These are phyloP conservation scores for Eupithecia centaureata DNA, from an alignment of 2,888 invertebrate species.

Conservation along the genomic window DNA sequence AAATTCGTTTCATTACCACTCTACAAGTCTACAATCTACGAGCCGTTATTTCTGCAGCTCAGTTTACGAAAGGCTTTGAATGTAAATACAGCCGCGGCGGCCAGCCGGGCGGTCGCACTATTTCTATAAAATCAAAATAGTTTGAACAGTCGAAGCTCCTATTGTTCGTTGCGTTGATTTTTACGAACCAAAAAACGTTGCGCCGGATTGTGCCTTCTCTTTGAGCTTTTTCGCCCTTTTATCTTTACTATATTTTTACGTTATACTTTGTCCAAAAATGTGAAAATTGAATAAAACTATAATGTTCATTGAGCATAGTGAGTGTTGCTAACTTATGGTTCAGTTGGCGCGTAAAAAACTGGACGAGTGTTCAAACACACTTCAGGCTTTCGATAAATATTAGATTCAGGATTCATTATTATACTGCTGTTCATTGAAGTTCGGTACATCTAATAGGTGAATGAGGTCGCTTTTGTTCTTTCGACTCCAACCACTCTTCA, in stretches of 20 bases:
- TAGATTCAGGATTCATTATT: neutral
- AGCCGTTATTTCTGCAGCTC: constrained; percentile 62
- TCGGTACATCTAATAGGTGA: neutral
- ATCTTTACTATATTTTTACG: neutral
- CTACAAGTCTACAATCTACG: constrained; percentile 65
- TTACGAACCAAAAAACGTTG: neutral
- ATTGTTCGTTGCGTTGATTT: constrained; percentile 35
- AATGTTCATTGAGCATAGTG: neutral
- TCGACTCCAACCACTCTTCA: constrained; percentile 40
- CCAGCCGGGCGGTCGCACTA: constrained; percentile 58
- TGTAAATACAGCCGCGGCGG: constrained; percentile 63
- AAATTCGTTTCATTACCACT: constrained; percentile 81
- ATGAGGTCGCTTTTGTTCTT: constrained; percentile 71
- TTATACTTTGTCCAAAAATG: neutral
- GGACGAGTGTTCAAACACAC: neutral
- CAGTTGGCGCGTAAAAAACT: neutral
- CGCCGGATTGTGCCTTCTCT: neutral
- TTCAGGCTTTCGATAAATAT: neutral
- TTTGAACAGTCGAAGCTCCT: constrained; percentile 38
- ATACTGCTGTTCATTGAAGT: neutral
- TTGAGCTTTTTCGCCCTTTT: neutral
- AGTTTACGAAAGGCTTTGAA: constrained; percentile 60
- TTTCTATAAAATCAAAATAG: constrained; percentile 49
- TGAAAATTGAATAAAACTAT: neutral
- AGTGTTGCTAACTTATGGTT: neutral